Conservation (phyloP, 2,113 vertebrate species). For the Aegotheles bennettii region DNA sequence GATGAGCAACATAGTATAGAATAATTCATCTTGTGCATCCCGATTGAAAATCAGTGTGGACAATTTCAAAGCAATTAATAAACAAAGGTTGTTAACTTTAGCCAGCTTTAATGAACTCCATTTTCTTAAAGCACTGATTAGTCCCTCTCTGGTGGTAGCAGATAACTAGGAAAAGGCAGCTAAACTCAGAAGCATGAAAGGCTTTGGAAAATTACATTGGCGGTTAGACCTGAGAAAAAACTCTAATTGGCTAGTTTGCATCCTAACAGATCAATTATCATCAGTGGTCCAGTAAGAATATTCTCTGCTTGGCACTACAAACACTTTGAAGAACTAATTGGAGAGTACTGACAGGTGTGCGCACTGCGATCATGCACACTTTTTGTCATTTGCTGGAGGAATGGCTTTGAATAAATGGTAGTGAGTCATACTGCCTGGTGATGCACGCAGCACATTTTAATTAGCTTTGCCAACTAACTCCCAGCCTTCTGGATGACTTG, state of each 20-base stretch:
- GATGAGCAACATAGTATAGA: background rate
- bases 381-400: background rate
- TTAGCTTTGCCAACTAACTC: background rate
- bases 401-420: background rate
- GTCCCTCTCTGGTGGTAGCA: background rate
- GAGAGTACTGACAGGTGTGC: background rate
- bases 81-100: background rate
- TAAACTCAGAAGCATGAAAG: background rate
- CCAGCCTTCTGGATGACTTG: background rate
- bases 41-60: background rate
- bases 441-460: background rate
- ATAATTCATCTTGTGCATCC: background rate
- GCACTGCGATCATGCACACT: rapidly evolving
- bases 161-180: background rate
- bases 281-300: background rate
- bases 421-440: background rate
- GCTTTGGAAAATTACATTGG: background rate
- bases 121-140: background rate
- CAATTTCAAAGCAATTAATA: background rate
- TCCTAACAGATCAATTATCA: background rate
- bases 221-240: background rate
- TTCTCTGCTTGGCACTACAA: background rate
- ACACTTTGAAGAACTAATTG: background rate
- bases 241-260: background rate
- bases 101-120: background rate